Evolutionary conservation across 1,140 invertebrate genomes (phyloP), one percentile per base, ranked within the genome.

Genomic region (Caenorhabditis tropicalis): DNA sequence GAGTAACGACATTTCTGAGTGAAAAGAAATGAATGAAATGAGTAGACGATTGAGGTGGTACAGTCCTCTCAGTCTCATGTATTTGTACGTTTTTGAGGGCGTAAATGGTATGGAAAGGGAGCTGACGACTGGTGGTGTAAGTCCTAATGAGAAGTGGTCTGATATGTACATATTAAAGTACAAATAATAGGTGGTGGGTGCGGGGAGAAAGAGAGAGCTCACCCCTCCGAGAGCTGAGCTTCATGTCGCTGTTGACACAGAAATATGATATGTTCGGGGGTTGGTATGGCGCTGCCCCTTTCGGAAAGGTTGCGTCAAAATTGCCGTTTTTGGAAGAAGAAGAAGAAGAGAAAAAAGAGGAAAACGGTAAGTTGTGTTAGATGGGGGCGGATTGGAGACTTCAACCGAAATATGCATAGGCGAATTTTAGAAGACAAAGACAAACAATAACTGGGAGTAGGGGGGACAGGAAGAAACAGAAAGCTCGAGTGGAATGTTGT

Each of bases 151-250:
- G 65, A 74, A 74, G 65, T 74, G 65, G 65, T 74, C 65, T 74
- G 65, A 74, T 74, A 74, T 74, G 65, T 74, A 74, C 65, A 74
- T 74, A 74, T 74, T 74, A 74, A 74, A 74, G 36, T 74, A 74
- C 65, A 74, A 74, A 74, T 74, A 74, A 74, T 74, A 74, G 65
- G 65, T 58, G 39, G 53, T 9, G n/a, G 53, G 15, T 65, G 65
- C n/a, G 65, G 36, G n/a, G 36, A 39, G 33, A 31, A 29, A 21
- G 65, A 74, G 65, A 74, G 65, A 74, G 53, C 53, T 56, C 48
- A 51, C 29, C 65, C 53, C 53, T 27, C 53, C 36, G 65, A 74
- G 65, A 46, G 65, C 65, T 74, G 65, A 74, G 65, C 65, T 74
- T 74, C 65, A 74, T 74, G 65, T 74, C 65, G 36, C 33, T 74